phyloP scores from a whole-genome alignment of 2,797 vertebrate genomes.

The Australoheros facetus region DNA sequence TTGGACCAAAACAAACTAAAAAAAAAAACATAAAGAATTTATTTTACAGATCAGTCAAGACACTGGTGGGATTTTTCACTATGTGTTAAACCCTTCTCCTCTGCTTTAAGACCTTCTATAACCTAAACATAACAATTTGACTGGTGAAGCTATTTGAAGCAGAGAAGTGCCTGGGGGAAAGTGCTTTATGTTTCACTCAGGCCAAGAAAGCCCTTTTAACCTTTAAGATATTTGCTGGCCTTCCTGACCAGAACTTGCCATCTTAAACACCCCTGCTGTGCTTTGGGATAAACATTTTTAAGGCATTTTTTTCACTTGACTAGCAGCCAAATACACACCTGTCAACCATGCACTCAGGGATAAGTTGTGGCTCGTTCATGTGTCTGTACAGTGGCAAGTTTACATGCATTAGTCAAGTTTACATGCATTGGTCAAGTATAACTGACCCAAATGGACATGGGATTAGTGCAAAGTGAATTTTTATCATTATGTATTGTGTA shows the following conservation, averaged over 20 bases:
- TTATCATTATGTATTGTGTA: too few relatives aligned
- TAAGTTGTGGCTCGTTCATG: neutral
- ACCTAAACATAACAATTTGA: constrained; percentile 32
- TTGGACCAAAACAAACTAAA: neutral
- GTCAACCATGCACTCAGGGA: neutral
- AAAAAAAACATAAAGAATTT: neutral
- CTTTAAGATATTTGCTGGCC: constrained; percentile 25
- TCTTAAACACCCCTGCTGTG: constrained; percentile 24
- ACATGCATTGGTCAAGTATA: too few relatives aligned
- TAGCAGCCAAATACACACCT: neutral
- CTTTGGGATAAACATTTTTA: constrained; percentile 23
- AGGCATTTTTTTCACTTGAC: neutral
- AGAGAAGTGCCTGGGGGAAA: constrained; percentile 10
- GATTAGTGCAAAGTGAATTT: too few relatives aligned
- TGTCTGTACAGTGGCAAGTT: neutral
- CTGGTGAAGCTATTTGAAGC: constrained; percentile 19
- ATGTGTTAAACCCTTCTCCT: constrained; percentile 3
- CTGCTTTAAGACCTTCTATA: constrained; percentile 4
- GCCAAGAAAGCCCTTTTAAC: constrained; percentile 34
- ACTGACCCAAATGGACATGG: too few relatives aligned
- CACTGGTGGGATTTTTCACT: neutral
- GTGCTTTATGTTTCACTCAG: constrained; percentile 36
- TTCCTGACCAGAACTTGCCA: constrained; percentile 34
- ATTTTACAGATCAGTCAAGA: neutral
- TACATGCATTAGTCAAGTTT: too few relatives aligned